Evolutionary conservation across 2,113 vertebrate genomes (phyloP).

Genomic region (mouse (Mus musculus)): DNA sequence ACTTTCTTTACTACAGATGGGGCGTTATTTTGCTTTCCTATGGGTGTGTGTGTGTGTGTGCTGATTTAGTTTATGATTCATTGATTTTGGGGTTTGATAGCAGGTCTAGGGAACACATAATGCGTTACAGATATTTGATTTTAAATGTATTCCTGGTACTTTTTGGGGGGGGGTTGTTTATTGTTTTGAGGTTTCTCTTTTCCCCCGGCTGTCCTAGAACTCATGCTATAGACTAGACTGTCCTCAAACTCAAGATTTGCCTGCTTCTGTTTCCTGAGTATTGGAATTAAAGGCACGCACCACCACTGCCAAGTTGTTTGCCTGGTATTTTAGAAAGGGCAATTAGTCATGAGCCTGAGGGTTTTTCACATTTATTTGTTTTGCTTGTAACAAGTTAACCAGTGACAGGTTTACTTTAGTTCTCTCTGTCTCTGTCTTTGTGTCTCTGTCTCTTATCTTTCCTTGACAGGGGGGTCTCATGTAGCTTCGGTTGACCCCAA

Average conservation of each 20-base stretch:
- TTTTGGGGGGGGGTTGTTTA: neutral
- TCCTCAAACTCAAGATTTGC: neutral
- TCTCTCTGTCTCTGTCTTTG: neutral
- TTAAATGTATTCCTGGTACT: neutral
- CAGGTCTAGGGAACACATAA: neutral
- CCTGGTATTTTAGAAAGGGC: neutral
- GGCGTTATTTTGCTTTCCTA: neutral
- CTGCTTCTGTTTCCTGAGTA: neutral
- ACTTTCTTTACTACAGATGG: constrained; percentile 57
- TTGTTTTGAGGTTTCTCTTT: neutral
- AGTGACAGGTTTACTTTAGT: neutral
- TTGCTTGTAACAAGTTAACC: constrained; percentile 44
- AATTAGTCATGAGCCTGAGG: constrained; percentile 30
- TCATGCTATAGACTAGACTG: neutral
- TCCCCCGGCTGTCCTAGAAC: neutral
- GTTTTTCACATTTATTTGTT: neutral
- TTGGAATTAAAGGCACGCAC: neutral
- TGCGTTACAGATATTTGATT: constrained; percentile 53
- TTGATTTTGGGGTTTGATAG: constrained; percentile 43
- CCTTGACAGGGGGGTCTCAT: neutral
- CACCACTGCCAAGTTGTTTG: neutral
- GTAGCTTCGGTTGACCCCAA: neutral
- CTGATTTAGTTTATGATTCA: constrained; percentile 57
- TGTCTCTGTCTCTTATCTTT: neutral
- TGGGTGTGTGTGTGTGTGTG: accelerated